Evolutionary conservation across 1,140 invertebrate genomes (phyloP), one percentile per base, ranked within the genome.

Genomic region (Maconellicoccus hirsutus): DNA sequence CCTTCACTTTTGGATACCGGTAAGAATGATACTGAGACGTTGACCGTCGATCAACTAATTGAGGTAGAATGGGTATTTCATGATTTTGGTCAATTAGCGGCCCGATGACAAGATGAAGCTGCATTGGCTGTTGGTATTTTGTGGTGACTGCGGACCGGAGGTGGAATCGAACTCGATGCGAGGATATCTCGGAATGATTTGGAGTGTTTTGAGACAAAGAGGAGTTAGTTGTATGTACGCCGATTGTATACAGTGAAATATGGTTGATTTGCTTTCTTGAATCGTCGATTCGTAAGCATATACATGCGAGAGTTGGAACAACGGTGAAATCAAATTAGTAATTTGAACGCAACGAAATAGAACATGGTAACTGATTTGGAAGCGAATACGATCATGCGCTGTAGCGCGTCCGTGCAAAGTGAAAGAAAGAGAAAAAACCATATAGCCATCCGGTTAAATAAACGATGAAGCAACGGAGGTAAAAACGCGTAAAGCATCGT

Each of bases 311-410:
- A 52, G 42, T 19, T 52, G 42, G 12, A 33, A 52, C 10, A 52
- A 16, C n/a, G 42, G 42, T 52, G 42, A 52, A 52, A 52, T 52
- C 42, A 52, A 52, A 52, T 52, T 52, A 52, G n/a, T 52, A 52
- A 52, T 52, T 52, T 52, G 16, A 52, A 52, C 42, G 42, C 42
- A 52, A 52, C 42, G n/a, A 52, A 52, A 52, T 52, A 19, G 42
- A 52, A 52, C 42, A 52, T 52, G 42, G 12, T 52, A 52, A 52
- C 42, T 16, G 12, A 52, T 52, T 52, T 52, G 42, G 42, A 52
- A 52, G 12, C 42, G 42, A 52, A 19, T 52, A 52, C 42, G 42
- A 52, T 52, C 42, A 19, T 52, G 42, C 42, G n/a, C n/a, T 14
- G 42, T 52, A 16, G n/a, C n/a, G 42, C n/a, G 42, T 52, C 42